Percentiles rank a stretch among this genome's conserved stretches.
These are phyloP conservation scores for Tribolium freemani DNA, from an alignment of 2,888 invertebrate species.

Conservation along the genomic window DNA sequence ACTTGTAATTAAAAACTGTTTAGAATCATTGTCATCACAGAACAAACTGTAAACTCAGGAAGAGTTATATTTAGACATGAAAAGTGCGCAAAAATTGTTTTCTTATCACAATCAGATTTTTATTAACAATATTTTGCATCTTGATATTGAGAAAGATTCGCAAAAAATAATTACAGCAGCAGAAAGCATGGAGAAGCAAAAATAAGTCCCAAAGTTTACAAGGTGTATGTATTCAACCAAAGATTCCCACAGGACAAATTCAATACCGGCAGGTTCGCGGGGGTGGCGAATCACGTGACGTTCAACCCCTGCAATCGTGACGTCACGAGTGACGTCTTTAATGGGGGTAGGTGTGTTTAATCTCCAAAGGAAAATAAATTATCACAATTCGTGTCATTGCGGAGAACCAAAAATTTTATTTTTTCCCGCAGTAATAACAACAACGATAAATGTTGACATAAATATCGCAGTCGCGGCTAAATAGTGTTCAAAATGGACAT, in stretches of 20 bases:
- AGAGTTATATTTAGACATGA: background rate
- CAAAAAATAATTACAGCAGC: too few species aligned
- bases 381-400: too few species aligned
- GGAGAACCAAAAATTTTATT: background rate
- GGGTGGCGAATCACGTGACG: conserved; percentile 32
- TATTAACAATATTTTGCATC: too few species aligned
- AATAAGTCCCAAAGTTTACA: conserved; percentile 20
- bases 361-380: too few species aligned
- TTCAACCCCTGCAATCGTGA: conserved; percentile 47
- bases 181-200: too few species aligned
- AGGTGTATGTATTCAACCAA: conserved; percentile 11
- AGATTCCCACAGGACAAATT: conserved; percentile 52
- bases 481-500: conserved; percentile 1
- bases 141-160: too few species aligned
- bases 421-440: background rate
- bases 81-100: background rate
- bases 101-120: too few species aligned
- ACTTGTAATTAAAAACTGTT: too few species aligned
- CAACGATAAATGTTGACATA: conserved; percentile 5
- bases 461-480: background rate
- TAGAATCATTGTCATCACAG: too few species aligned
- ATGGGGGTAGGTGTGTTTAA: background rate
- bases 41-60: too few species aligned
- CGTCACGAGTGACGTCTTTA: conserved; percentile 45
- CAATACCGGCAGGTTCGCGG: conserved; percentile 47